Evolutionary conservation across 92 coral and sea anemone species (phyloP).

Genomic region (Actinostola sp.): DNA sequence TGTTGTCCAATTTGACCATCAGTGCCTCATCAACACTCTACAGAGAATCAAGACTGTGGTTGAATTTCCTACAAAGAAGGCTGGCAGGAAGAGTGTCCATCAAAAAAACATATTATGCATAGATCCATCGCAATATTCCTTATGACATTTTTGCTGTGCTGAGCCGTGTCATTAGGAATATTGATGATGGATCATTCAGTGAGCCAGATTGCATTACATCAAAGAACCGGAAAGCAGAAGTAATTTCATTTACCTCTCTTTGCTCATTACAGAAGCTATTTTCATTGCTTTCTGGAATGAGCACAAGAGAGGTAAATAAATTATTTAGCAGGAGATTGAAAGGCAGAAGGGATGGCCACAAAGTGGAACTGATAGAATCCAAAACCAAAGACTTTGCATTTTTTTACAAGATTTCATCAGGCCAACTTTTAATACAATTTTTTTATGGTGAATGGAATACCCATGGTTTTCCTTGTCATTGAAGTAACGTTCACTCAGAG

Average conservation of each 20-base stretch:
- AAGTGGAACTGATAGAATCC: constrained; percentile 35
- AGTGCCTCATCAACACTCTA: constrained; percentile 39
- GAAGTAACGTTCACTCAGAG: neutral
- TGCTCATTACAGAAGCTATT: constrained; percentile 38
- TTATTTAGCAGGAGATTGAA: constrained; percentile 27
- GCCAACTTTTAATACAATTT: constrained; percentile 24
- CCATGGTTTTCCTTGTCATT: constrained; percentile 44
- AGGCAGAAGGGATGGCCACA: constrained; percentile 24
- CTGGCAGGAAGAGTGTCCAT: constrained; percentile 43
- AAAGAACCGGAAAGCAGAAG: constrained; percentile 44
- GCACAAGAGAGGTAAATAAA: constrained; percentile 39
- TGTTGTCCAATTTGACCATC: neutral
- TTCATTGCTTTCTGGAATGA: constrained; percentile 36
- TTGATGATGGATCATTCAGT: constrained; percentile 9
- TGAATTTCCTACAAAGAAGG: constrained; percentile 30
- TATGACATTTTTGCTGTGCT: constrained; percentile 46
- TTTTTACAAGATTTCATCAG: constrained; percentile 18
- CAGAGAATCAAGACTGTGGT: constrained; percentile 57
- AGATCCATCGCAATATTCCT: constrained; percentile 55
- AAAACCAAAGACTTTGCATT: constrained; percentile 41
- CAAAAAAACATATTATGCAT: constrained; percentile 52
- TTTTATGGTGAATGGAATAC: constrained; percentile 58
- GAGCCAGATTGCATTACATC: constrained; percentile 51
- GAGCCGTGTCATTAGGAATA: constrained; percentile 36
- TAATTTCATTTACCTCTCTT: constrained; percentile 56